A percentile compares a stretch with the other conserved stretches of the same genome.
phyloP scores from a whole-genome alignment of 2,888 invertebrate genomes.

The Pristionchus exspectatus region DNA sequence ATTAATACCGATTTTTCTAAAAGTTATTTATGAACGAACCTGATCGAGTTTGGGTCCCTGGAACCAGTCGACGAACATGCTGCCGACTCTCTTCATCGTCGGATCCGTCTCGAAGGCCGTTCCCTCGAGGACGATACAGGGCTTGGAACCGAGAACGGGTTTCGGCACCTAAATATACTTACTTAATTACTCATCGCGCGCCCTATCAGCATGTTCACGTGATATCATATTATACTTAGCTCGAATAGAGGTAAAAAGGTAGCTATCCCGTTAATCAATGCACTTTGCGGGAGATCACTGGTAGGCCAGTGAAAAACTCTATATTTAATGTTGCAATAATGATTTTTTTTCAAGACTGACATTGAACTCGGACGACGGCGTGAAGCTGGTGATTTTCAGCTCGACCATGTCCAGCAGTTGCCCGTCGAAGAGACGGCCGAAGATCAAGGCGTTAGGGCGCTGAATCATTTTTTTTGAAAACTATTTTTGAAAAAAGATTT shows the following conservation, averaged over 20 bases:
- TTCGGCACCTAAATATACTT: constrained; percentile 83
- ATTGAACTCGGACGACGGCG: constrained; percentile 81
- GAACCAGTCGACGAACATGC: constrained; percentile 92
- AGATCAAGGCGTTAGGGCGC: constrained; percentile 66
- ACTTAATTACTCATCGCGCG: no score
- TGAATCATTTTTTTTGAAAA: background rate
- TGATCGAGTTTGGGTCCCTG: constrained; percentile 88
- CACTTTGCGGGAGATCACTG: no score
- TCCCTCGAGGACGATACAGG: constrained; percentile 93
- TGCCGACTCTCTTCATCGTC: constrained; percentile 90
- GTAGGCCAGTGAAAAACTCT: no score
- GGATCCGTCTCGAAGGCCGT: constrained; percentile 89
- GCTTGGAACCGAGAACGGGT: constrained; percentile 89
- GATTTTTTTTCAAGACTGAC: constrained; percentile 58
- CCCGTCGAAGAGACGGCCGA: constrained; percentile 89
- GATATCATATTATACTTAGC: background rate
- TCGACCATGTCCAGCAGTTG: constrained; percentile 96
- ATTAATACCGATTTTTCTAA: no score
- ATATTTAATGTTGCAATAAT: no score
- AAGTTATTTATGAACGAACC: background rate
- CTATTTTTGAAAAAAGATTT: no score
- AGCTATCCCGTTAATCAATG: no score
- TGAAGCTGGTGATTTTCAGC: constrained; percentile 90
- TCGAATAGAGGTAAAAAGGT: no score
- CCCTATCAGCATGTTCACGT: no score